These are phyloP conservation scores for Zeuzera pyrina DNA, from an alignment of 2,888 invertebrate genomes.

Conservation along the genomic window DNA sequence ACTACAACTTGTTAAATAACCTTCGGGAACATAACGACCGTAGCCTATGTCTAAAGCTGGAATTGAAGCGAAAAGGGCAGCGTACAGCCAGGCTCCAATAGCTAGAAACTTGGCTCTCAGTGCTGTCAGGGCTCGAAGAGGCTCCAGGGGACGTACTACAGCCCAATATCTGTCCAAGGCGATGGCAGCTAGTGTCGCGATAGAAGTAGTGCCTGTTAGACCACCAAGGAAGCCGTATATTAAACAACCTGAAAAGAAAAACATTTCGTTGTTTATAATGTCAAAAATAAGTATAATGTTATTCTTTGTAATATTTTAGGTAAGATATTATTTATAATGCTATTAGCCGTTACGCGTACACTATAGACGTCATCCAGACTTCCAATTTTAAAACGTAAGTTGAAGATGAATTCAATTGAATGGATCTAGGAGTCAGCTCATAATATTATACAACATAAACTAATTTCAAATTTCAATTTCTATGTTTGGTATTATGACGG, in stretches of 20 bases:
- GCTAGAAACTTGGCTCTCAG: slow-evolving; percentile 75
- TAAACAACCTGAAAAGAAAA: slow-evolving; percentile 77
- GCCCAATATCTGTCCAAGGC: slow-evolving; percentile 88
- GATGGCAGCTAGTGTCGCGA: slow-evolving; percentile 85
- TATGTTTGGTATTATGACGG: no score
- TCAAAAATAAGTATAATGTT: no score
- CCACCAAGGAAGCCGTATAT: slow-evolving; percentile 88
- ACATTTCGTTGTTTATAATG: no score
- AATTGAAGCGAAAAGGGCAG: slow-evolving; percentile 77
- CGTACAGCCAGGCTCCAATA: slow-evolving; percentile 81
- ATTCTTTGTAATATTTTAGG: no score
- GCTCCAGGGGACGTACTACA: slow-evolving; percentile 84
- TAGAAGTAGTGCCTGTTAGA: slow-evolving; percentile 85
- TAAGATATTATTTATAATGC: no score
- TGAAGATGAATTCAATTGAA: no score
- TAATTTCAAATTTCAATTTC: no score
- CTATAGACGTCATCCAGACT: no score
- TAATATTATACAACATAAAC: no score
- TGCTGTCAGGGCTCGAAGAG: slow-evolving; percentile 75
- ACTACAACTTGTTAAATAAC: slow-evolving; percentile 87
- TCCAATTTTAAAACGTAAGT: slow-evolving; percentile 2
- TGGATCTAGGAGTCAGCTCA: no score
- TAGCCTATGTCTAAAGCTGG: slow-evolving; percentile 81
- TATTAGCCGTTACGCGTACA: no score
- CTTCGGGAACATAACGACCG: slow-evolving; percentile 86